Evolutionary conservation across 2,797 vertebrate species (phyloP).

Genomic region (Argyrosomus regius): DNA sequence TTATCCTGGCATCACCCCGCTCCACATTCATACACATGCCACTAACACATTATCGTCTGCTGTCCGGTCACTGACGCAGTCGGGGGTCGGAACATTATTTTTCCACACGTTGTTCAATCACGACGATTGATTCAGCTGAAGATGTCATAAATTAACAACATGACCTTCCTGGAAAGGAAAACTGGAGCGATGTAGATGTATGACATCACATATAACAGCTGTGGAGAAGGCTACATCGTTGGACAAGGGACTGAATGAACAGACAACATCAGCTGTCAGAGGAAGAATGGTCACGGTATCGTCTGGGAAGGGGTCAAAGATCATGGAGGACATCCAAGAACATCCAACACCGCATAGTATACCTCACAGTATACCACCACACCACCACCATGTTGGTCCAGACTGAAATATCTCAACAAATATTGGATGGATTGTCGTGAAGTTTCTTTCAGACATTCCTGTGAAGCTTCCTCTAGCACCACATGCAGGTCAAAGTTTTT

Average conservation of each 20-base stretch:
- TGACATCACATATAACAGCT: conserved; percentile 9
- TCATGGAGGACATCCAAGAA: not conserved
- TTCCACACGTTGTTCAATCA: conserved; percentile 24
- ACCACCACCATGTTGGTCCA: too few species aligned
- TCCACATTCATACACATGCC: conserved; percentile 12
- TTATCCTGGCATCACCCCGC: conserved; percentile 28
- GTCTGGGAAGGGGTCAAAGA: not conserved
- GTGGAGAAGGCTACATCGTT: not conserved
- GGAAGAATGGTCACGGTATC: not conserved
- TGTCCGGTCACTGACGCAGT: conserved; percentile 22
- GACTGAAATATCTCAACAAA: not conserved
- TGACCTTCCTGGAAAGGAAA: conserved; percentile 12
- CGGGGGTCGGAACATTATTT: conserved; percentile 11
- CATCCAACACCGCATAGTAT: too few species aligned
- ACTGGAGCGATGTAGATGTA: not conserved
- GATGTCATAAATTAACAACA: not conserved
- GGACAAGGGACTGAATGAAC: not conserved
- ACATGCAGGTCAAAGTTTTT: too few species aligned
- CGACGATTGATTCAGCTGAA: conserved; percentile 9
- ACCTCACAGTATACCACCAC: too few species aligned
- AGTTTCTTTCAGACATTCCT: not conserved
- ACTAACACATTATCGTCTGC: conserved; percentile 34
- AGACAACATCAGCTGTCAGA: not conserved
- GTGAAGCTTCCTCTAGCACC: too few species aligned
- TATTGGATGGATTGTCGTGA: not conserved